A percentile compares a stretch with the other conserved stretches of the same genome.
Evolutionary conservation across 2,797 vertebrate species (phyloP).

Genomic region (Ambastaia sidthimunki): DNA sequence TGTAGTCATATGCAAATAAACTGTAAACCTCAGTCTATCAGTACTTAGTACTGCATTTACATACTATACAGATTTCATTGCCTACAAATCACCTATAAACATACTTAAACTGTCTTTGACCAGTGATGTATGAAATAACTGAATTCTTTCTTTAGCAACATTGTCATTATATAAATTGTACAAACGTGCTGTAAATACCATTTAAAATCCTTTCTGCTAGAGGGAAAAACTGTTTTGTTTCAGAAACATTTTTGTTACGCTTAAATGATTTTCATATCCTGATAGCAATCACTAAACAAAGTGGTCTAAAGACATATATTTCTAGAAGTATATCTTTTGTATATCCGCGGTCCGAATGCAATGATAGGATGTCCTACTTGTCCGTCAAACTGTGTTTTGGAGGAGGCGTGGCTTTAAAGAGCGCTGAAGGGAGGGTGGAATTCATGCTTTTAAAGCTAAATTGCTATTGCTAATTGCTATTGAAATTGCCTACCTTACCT

Average conservation of each 20-base stretch:
- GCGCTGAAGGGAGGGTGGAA: not conserved
- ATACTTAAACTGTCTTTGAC: not conserved
- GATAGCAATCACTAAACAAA: too few species aligned
- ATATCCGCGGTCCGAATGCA: too few species aligned
- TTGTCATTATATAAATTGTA: not conserved
- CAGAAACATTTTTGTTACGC: too few species aligned
- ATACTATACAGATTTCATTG: not conserved
- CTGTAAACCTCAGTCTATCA: conserved; percentile 17
- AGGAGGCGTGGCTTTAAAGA: too few species aligned
- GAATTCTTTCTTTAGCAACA: not conserved
- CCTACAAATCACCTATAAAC: not conserved
- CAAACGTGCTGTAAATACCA: not conserved
- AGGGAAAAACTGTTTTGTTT: not conserved
- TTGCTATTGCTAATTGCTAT: not conserved
- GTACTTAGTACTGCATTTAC: not conserved
- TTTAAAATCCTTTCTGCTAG: not conserved
- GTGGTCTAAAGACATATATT: too few species aligned
- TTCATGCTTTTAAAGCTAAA: not conserved
- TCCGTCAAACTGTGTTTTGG: too few species aligned
- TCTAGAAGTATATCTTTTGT: too few species aligned
- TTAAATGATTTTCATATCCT: too few species aligned
- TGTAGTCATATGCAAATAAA: conserved; percentile 9
- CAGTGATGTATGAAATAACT: conserved; percentile 5
- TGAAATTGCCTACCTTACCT: too few species aligned
- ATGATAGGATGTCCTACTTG: too few species aligned